Evolutionary conservation across 2,113 vertebrate species (phyloP), one percentile per base, ranked within the genome.

Genomic region (Myrmecobius fasciatus): DNA sequence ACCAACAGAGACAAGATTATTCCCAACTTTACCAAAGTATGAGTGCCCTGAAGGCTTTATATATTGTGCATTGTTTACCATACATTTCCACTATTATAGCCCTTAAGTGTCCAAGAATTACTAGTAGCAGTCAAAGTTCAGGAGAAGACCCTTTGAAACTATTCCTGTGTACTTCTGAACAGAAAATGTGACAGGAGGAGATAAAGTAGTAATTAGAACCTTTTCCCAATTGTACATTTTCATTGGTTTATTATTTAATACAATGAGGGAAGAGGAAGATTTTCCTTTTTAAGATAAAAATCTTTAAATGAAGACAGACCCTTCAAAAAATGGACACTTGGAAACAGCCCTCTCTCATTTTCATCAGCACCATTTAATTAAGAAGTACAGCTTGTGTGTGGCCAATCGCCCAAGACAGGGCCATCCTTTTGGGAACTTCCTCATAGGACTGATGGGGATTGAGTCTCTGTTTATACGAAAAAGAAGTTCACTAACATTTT

Each of bases 381-480:
- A 95, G 92, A 91, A 95, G 93, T 6, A 0, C 0, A 2, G 89
- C 89, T 51, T 25, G 24, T 93, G 93, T 96, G 92, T 46, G 0
- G 94, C 94, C 95, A 94, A 14, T 97, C 96, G 93, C 93, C 97
- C 97, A 83, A 94, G 91, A 96, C 0, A 93, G 90, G 97, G 96
- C 92, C 93, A 93, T 95, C 96, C 90, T 96, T 97, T 98, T 96
- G 97, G 94, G 95, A 98, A 98, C 98, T 98, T 98, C 97, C 97
- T 98, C 95, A 98, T 97, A 98, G 98, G 98, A 98, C 99, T 99
- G 98, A 98, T 98, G 98, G 96, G 98, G 98, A 99, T 99, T 98
- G 98, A 98, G 98, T 99, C 98, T 99, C 99, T 99, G 98, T 99
- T 99, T 99, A 99, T 98, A 98, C 97, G 97, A 95, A 96, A 83